Base-by-base conservation (phyloP, 2,888 invertebrate species). In the Chouioia cunea region DNA sequence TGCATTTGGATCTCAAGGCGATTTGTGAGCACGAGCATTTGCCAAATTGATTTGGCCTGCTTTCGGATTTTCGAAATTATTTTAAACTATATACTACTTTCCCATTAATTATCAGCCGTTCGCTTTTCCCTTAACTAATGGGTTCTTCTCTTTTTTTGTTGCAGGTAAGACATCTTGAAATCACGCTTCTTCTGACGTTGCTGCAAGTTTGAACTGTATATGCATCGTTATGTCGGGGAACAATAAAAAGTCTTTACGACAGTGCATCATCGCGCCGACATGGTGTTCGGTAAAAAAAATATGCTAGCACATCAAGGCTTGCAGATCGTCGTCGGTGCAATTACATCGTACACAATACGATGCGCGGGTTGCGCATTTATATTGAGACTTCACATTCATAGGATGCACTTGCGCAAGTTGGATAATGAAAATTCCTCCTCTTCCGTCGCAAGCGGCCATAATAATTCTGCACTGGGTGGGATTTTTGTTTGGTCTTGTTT, bases 401-500 rank as follows among this genome's bases (percentile, higher is more conserved):
- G 65, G 62, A 68, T 65, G 68, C 50, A 27, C 27, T 27, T 27
- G 27, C 48, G 27, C n/a, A n/a, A n/a, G n/a, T 20, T 14, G 66
- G 70, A 63, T 73, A 70, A 73, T 66, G 73, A 66, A 70, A 73
- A 73, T 70, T 69, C 68, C 62, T 69, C 59, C 46, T 71, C 65
- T 58, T 48, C 43, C 4, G 27, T 16, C 22, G 53, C 65, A 43
- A 46, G 64, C 73, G 76, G 83, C 85, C 83, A 85, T 85, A 85
- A 85, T 85, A 85, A 85, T 85, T 83, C 81, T 81, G 74, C 71
- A 63, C n/a, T 20, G 15, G 22, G 71, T 68, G 78, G 76, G 77
- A 83, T 84, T 85, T 85, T 84, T 84, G 81, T 84, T 85, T 85
- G 77, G 80, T 82, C 81, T 79, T 80, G 81, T 85, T 85, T 83